Base-by-base conservation (phyloP, 2,888 invertebrate genomes). In the Aphelenchoides bicaudatus region DNA sequence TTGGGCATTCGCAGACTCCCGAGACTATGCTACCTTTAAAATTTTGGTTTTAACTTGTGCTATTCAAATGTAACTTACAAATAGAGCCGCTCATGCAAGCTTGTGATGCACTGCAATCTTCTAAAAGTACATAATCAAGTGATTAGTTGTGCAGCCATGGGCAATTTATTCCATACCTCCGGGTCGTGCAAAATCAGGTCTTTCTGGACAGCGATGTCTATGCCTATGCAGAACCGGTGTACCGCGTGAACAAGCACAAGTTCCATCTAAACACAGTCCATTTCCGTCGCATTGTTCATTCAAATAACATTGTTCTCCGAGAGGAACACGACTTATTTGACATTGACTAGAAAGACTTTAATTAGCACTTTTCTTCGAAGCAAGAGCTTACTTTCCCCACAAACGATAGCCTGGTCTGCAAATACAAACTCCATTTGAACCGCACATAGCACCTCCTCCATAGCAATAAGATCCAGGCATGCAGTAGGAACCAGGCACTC, bases 1-100 rank as follows among this genome's bases (percentile, higher is more conserved):
- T 61, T 1, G 77, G 73, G 48, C 77, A 77, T 54, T 77, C 77
- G 54, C 77, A 77, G 8, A 78, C 74, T 4, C 74, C 73, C 47
- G 66, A 65, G 19, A n/a, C n/a, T n/a, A n/a, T n/a, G n/a, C n/a
- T n/a, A n/a, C n/a, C n/a, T n/a, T n/a, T n/a, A n/a, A n/a, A n/a
- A n/a, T n/a, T n/a, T n/a, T n/a, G n/a, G n/a, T n/a, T n/a, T n/a
- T n/a, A n/a, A n/a, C n/a, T n/a, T n/a, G n/a, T n/a, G n/a, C n/a
- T n/a, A n/a, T n/a, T n/a, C n/a, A n/a, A n/a, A n/a, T n/a, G n/a
- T n/a, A n/a, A n/a, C n/a, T n/a, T n/a, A 29, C 67, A 67, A 25
- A 64, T 39, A 25, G 67, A 70, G 58, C 71, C 71, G 56, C 67
- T 56, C 23, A 70, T 67, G 54, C 77, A 77, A 37, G 68, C 67